Conservation (phyloP, 2,113 vertebrate species). For the Dendropsophus ebraccatus region DNA sequence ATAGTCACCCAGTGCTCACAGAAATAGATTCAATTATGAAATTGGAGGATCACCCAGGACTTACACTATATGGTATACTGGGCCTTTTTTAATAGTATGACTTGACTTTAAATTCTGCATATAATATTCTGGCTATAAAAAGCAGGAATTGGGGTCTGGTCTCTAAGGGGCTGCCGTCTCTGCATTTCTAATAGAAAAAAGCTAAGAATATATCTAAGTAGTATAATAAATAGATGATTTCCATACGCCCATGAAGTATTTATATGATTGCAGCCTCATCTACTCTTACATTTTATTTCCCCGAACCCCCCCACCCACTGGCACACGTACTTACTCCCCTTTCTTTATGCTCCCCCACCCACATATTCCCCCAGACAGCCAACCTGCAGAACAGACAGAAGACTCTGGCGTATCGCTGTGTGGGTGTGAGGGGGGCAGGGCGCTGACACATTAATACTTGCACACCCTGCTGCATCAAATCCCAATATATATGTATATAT, state of each 20-base stretch:
- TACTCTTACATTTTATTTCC: background rate
- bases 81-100: background rate
- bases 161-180: background rate
- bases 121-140: background rate
- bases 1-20: too few relatives aligned
- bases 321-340: background rate
- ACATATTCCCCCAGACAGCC: conserved; percentile 33
- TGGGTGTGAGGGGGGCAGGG: conserved; percentile 52
- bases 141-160: background rate
- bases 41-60: too few relatives aligned
- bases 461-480: conserved; percentile 55
- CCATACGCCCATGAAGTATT: background rate
- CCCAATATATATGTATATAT: conserved; percentile 58
- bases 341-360: conserved; percentile 23
- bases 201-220: background rate
- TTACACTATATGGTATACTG: background rate
- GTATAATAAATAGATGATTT: background rate
- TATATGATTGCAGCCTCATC: background rate
- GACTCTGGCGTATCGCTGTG: conserved; percentile 42
- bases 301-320: background rate
- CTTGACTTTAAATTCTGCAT: background rate
- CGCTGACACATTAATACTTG: conserved; percentile 52
- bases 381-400: conserved; percentile 53
- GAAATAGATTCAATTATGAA: too few relatives aligned
- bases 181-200: background rate